A percentile compares a stretch with the other conserved stretches of the same genome.
These are phyloP conservation scores for Cantharis rufa DNA, from an alignment of 2,888 invertebrate species.

Conservation along the genomic window DNA sequence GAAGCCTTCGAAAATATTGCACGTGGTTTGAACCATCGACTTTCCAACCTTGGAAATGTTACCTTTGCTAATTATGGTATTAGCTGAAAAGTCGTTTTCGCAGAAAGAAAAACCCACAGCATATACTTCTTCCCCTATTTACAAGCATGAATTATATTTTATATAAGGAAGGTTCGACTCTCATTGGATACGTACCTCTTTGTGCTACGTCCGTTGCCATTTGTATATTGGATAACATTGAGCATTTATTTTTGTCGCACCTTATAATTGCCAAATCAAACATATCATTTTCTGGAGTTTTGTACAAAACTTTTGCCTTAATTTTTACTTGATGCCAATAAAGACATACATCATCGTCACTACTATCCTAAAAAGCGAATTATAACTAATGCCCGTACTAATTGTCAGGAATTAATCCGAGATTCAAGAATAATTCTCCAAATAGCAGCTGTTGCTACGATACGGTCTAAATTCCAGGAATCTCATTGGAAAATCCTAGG, in stretches of 20 bases:
- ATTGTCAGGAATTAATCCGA: too few species aligned
- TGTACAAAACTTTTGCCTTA: conserved; percentile 58
- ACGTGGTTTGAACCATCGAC: conserved; percentile 64
- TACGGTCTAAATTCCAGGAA: too few species aligned
- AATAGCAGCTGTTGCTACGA: too few species aligned
- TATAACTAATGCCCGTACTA: too few species aligned
- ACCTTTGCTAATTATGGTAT: conserved; percentile 61
- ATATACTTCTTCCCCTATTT: conserved; percentile 62
- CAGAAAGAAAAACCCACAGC: conserved; percentile 65
- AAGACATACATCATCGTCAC: background rate
- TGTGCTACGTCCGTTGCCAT: conserved; percentile 5
- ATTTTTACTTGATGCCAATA: conserved; percentile 20
- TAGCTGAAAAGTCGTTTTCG: conserved; percentile 53
- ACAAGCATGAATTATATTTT: background rate
- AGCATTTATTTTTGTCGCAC: conserved; percentile 53
- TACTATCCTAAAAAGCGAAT: background rate
- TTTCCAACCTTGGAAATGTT: conserved; percentile 60
- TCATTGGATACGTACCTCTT: too few species aligned
- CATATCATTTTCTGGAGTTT: conserved; percentile 56
- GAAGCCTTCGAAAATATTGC: conserved; percentile 65
- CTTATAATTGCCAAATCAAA: conserved; percentile 59
- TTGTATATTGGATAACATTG: conserved; percentile 49
- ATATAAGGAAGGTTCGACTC: too few species aligned
- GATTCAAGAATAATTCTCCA: too few species aligned
- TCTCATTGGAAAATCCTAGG: too few species aligned